phyloP scores from a whole-genome alignment of 2,888 invertebrate genomes.

The Graphium colonna region DNA sequence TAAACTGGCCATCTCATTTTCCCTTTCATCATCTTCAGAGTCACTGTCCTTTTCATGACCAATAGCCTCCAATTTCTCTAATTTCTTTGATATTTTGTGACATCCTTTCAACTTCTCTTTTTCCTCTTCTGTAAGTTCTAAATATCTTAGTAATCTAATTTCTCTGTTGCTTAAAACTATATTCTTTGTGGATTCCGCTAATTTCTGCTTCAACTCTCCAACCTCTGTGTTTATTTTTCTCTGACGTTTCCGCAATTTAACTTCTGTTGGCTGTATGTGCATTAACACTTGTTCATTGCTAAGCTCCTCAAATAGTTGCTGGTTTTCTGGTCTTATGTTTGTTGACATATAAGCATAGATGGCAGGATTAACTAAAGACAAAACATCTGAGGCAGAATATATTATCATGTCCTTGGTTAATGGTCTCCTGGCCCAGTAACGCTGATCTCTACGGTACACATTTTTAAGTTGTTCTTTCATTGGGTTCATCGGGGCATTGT shows the following conservation, averaged over 20 bases:
- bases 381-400: slow-evolving; percentile 93
- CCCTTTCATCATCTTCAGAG: slow-evolving; percentile 86
- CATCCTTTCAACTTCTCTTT: slow-evolving; percentile 94
- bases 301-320: slow-evolving; percentile 87
- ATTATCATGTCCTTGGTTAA: slow-evolving; percentile 94
- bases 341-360: slow-evolving; percentile 85
- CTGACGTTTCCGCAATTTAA: slow-evolving; percentile 92
- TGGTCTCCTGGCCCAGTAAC: slow-evolving; percentile 94
- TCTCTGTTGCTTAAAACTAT: slow-evolving; percentile 95
- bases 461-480: slow-evolving; percentile 94
- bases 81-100: slow-evolving; percentile 94
- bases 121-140: slow-evolving; percentile 94
- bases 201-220: slow-evolving; percentile 89
- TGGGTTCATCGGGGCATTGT: slow-evolving; percentile 92
- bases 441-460: slow-evolving; percentile 90
- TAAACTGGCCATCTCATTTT: slow-evolving; percentile 89
- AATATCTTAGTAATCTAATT: slow-evolving; percentile 91
- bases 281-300: slow-evolving; percentile 93
- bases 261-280: slow-evolving; percentile 91
- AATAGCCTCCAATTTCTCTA: slow-evolving; percentile 92
- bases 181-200: slow-evolving; percentile 90
- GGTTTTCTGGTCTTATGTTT: slow-evolving; percentile 85
- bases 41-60: slow-evolving; percentile 88
- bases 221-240: slow-evolving; percentile 95
- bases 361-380: slow-evolving; percentile 91